Base-by-base conservation (phyloP, 2,888 invertebrate species). In the Chalcis sispes region DNA sequence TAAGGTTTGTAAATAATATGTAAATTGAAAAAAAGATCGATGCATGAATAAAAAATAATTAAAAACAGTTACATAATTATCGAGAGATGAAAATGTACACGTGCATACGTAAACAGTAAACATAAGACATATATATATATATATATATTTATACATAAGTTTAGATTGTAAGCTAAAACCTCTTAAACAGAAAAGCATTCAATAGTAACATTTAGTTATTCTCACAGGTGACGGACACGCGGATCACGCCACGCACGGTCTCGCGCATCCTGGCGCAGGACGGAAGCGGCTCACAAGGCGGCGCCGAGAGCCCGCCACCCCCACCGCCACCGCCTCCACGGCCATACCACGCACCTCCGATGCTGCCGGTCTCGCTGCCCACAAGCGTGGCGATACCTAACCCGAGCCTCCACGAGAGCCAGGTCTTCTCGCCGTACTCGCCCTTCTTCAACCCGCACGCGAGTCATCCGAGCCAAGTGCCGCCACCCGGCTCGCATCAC, bases 381-480 rank as follows among this genome's bases (percentile, higher is more conserved):
- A 98, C 98, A 77, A 96, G 97, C 79, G 98, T 98, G 87, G 98
- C 98, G 88, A 98, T 98, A 89, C 96, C 98, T 77, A 98, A 98
- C 90, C 98, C 98, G 75, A 95, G 96, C 87, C 92, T 98, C 83
- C 97, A 97, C 91, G 96, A 96, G 91, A 96, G 96, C 89, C 96
- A 96, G 90, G 95, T 96, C 87, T 96, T 96, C 90, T 96, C 96
- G 82, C 96, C 96, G 82, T 96, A 96, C 90, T 95, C 95, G 86
- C 96, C 96, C 82, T 96, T 96, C 91, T 96, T 96, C 90, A 94
- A 94, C 81, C 86, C 85, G 77, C 88, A 88, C 81, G 84, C 84
- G 74, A 83, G 86, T 74, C 88, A 88, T 80, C 82, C 87, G 67
- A 88, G 88, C 74, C 88, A 88, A 81, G 87, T 87, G 73, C 88